phyloP scores from a whole-genome alignment of 2,797 vertebrate species.

The Chaetophractus vellerosus region DNA sequence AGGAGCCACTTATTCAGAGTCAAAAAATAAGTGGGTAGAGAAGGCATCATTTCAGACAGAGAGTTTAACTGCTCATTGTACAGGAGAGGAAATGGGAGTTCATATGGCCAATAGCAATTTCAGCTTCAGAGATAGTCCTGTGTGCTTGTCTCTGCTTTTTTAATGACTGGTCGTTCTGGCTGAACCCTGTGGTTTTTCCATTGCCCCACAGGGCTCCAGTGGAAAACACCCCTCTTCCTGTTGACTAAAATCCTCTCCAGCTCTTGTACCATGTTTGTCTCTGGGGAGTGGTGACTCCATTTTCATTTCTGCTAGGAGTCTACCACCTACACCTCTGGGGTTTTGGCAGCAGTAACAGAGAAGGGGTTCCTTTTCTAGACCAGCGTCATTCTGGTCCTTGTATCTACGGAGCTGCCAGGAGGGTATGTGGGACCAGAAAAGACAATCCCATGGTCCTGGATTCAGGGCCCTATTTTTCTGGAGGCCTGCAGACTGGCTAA shows the following conservation, averaged over 20 bases:
- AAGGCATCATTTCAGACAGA: neutral
- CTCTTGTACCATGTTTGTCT: slow-evolving; percentile 30
- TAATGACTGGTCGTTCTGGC: neutral
- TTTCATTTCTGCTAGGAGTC: slow-evolving; percentile 14
- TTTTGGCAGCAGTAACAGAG: neutral
- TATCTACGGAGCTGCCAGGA: neutral
- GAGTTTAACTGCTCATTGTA: neutral
- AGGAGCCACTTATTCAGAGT: neutral
- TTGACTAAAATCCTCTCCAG: slow-evolving; percentile 14
- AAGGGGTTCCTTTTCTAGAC: neutral
- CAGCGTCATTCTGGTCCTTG: neutral
- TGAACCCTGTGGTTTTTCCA: slow-evolving; percentile 55
- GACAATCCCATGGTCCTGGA: neutral
- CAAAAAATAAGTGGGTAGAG: neutral
- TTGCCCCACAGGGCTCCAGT: neutral
- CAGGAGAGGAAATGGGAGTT: slow-evolving; percentile 17
- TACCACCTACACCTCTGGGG: neutral
- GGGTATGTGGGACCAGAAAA: neutral
- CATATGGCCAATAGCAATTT: neutral
- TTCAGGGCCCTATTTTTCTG: neutral
- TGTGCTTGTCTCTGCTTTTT: neutral
- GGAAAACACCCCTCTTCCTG: slow-evolving; percentile 64
- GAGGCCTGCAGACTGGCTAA: neutral
- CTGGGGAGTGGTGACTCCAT: neutral
- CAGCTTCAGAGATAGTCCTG: slow-evolving; percentile 6